Evolutionary conservation across 2,888 invertebrate species (phyloP).

Genomic region (Eristalis pertinax): DNA sequence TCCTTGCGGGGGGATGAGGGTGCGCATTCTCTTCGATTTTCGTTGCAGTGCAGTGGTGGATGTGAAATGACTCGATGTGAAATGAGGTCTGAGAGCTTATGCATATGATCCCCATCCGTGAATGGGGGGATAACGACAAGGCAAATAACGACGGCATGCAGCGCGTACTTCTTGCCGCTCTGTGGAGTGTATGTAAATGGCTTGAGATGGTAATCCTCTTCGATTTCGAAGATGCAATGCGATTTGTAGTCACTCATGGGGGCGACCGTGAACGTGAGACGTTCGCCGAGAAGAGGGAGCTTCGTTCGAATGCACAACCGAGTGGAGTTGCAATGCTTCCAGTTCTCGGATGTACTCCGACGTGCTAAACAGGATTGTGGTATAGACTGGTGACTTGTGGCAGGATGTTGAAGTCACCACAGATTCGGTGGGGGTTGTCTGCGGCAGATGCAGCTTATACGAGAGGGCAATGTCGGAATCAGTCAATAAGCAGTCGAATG

Average conservation of each 20-base stretch:
- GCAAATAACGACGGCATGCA: background rate
- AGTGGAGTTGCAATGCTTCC: too few relatives aligned
- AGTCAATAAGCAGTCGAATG: too few relatives aligned
- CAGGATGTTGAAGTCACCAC: too few relatives aligned
- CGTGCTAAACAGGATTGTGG: too few relatives aligned
- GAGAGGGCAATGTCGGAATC: too few relatives aligned
- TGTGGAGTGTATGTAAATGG: background rate
- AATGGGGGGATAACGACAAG: background rate
- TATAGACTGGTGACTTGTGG: too few relatives aligned
- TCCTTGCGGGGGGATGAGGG: background rate
- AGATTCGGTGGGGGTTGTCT: too few relatives aligned
- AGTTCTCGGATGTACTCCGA: too few relatives aligned
- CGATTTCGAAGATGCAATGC: background rate
- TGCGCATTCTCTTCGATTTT: background rate
- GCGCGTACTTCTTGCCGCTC: background rate
- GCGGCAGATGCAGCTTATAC: too few relatives aligned
- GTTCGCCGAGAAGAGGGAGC: background rate
- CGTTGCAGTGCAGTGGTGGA: background rate
- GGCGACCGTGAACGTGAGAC: background rate
- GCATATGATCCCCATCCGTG: background rate
- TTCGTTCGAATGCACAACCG: too few relatives aligned
- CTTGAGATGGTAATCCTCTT: background rate
- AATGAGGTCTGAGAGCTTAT: background rate
- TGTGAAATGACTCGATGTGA: background rate
- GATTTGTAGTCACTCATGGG: background rate